phyloP scores from a whole-genome alignment of 2,113 vertebrate genomes.

The Vimba vimba region DNA sequence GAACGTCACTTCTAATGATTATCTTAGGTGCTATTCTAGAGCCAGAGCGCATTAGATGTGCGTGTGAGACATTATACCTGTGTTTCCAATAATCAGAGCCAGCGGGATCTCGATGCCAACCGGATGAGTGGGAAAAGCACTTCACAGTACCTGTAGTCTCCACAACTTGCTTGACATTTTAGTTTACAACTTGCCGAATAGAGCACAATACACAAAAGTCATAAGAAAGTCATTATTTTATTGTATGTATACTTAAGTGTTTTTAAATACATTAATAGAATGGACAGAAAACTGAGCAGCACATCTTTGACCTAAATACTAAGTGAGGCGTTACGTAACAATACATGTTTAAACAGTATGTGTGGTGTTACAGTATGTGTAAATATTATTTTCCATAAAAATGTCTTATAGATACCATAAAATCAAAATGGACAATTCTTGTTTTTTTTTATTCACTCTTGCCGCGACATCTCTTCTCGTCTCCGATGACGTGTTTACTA shows the following conservation, averaged over 20 bases:
- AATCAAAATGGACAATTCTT: too few relatives aligned
- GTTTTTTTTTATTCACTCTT: too few relatives aligned
- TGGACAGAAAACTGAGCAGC: neutral
- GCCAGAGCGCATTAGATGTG: conserved; percentile 60
- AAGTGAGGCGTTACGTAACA: conserved; percentile 62
- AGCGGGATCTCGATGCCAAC: conserved; percentile 40
- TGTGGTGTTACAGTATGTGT: neutral
- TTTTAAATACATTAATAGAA: neutral
- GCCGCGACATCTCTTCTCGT: too few relatives aligned
- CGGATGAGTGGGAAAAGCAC: neutral
- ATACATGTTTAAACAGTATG: neutral
- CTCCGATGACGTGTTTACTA: too few relatives aligned
- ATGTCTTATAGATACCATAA: too few relatives aligned
- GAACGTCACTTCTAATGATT: conserved; percentile 70
- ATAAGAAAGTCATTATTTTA: too few relatives aligned
- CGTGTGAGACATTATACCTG: conserved; percentile 39
- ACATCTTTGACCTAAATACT: neutral
- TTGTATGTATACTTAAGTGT: neutral
- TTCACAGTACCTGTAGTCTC: neutral
- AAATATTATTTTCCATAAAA: neutral
- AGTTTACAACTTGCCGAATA: neutral
- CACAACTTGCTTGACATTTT: neutral
- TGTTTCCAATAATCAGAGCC: conserved; percentile 36
- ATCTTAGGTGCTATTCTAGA: conserved; percentile 69
- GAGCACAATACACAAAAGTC: neutral